phyloP scores from a whole-genome alignment of 2,888 invertebrate genomes.

The Athalia rosae region DNA sequence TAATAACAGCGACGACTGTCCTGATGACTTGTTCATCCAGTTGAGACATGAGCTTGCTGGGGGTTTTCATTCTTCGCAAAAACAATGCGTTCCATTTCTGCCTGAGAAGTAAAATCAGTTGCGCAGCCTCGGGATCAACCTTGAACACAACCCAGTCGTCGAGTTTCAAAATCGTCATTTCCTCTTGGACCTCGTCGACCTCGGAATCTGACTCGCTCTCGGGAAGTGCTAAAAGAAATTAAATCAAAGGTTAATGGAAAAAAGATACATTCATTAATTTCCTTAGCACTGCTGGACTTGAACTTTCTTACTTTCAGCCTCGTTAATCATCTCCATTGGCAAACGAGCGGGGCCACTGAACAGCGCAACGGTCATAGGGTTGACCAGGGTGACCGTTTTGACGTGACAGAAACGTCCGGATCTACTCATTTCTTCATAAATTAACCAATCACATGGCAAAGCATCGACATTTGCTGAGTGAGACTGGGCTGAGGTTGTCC shows the following conservation, averaged over 20 bases:
- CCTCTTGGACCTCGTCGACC: constrained; percentile 74
- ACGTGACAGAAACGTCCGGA: constrained; percentile 82
- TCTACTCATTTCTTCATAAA: constrained; percentile 90
- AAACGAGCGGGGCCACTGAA: constrained; percentile 84
- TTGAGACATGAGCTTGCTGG: constrained; percentile 76
- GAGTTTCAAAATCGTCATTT: constrained; percentile 77
- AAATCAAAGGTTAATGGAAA: not conserved
- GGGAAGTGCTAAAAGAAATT: constrained; percentile 58
- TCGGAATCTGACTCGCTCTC: constrained; percentile 75
- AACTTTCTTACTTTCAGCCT: constrained; percentile 68
- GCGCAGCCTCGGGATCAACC: constrained; percentile 81
- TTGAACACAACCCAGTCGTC: constrained; percentile 87
- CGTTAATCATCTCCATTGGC: constrained; percentile 74
- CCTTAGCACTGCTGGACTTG: not conserved
- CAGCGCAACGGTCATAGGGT: constrained; percentile 86
- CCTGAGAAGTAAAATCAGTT: constrained; percentile 80
- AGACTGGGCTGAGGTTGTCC: constrained; percentile 65
- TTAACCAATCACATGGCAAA: constrained; percentile 87
- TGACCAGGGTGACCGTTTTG: constrained; percentile 87
- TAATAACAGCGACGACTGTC: constrained; percentile 81
- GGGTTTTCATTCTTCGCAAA: constrained; percentile 78
- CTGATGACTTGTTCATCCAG: constrained; percentile 82
- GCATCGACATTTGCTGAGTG: constrained; percentile 71
- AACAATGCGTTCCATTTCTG: constrained; percentile 85
- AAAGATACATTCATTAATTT: not conserved